phyloP scores from a whole-genome alignment of 2,113 vertebrate genomes.

The Gobiocypris rarus region DNA sequence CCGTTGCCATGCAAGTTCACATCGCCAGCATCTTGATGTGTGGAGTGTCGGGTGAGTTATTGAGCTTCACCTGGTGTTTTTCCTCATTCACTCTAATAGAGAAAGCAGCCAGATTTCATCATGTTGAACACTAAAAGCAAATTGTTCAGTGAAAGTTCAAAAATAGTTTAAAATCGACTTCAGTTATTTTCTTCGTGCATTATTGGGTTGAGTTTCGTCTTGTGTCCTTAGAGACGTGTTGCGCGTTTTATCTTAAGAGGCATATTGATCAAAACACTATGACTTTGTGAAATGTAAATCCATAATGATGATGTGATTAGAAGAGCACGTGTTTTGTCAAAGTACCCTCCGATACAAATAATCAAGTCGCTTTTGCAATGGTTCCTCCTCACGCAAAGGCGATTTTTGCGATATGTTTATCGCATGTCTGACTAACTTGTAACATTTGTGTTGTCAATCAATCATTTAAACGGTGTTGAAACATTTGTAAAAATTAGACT shows the following conservation, averaged over 20 bases:
- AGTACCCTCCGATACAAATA: background rate
- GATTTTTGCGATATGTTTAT: background rate
- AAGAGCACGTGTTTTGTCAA: background rate
- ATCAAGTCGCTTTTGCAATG: background rate
- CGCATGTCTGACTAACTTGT: background rate
- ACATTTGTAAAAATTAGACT: background rate
- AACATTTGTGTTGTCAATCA: background rate
- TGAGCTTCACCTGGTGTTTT: background rate
- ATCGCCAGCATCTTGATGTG: constrained; percentile 45
- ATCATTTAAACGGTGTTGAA: background rate
- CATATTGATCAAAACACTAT: background rate
- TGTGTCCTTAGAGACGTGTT: background rate
- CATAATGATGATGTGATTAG: background rate
- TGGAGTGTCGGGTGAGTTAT: constrained; percentile 51
- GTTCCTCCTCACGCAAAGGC: background rate
- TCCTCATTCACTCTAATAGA: too few relatives aligned
- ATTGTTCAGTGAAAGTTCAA: too few relatives aligned
- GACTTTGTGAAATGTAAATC: background rate
- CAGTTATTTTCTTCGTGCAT: background rate
- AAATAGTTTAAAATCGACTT: background rate
- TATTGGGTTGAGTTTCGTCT: background rate
- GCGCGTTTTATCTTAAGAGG: background rate
- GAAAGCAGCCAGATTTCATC: background rate
- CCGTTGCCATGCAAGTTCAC: constrained; percentile 40
- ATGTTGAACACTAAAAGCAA: background rate